A percentile compares a stretch with the other conserved stretches of the same genome.
Evolutionary conservation across 2,888 invertebrate genomes (phyloP).

Genomic region (Leistus spinibarbis): DNA sequence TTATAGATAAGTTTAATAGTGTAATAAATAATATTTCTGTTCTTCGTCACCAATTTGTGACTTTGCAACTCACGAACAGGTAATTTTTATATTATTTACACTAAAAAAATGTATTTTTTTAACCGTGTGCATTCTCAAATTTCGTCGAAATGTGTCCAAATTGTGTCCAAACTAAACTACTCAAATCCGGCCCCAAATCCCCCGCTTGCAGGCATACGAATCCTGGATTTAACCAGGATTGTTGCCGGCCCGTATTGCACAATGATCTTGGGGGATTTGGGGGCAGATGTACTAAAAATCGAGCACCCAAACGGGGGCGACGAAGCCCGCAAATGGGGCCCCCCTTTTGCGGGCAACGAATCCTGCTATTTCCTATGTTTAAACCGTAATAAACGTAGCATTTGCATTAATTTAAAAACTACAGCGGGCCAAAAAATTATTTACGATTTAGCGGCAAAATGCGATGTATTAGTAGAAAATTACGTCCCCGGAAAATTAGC

Average conservation of each 20-base stretch:
- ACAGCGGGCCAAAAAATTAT: constrained; percentile 68
- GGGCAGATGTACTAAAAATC: constrained; percentile 91
- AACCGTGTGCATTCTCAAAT: too few species aligned
- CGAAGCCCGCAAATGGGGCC: constrained; percentile 92
- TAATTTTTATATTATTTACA: too few species aligned
- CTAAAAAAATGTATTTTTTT: too few species aligned
- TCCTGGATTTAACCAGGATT: constrained; percentile 83
- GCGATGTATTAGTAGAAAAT: constrained; percentile 92
- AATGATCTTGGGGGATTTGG: constrained; percentile 91
- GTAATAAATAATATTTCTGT: too few species aligned
- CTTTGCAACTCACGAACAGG: too few species aligned
- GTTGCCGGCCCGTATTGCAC: constrained; percentile 95
- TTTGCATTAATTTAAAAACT: constrained; percentile 83
- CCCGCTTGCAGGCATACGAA: constrained; percentile 72
- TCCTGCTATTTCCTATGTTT: constrained; percentile 84
- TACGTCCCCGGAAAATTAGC: constrained; percentile 90
- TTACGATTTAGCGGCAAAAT: constrained; percentile 72
- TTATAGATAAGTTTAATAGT: too few species aligned
- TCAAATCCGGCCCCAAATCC: constrained; percentile 51
- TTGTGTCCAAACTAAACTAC: too few species aligned
- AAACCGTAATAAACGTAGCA: constrained; percentile 94
- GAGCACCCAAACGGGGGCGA: constrained; percentile 85
- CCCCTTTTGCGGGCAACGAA: constrained; percentile 77
- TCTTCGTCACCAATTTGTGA: too few species aligned
- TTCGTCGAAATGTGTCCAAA: too few species aligned